A percentile compares a stretch with the other conserved stretches of the same genome.
Conservation (phyloP, 2,797 vertebrate genomes). For the Avahi laniger region DNA sequence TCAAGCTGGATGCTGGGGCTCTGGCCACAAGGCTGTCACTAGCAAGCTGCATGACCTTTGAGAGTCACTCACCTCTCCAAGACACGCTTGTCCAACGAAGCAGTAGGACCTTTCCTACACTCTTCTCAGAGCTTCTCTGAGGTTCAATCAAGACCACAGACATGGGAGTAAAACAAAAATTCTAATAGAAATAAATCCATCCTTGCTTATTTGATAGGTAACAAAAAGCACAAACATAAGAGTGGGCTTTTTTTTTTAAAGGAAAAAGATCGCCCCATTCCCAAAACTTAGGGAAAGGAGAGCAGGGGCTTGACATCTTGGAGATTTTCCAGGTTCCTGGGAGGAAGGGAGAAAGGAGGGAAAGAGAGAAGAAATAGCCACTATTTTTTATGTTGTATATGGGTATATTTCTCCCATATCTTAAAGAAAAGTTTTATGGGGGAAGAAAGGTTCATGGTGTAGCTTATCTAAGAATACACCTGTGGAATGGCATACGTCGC, state of each 20-base stretch:
- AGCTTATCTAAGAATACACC: background rate
- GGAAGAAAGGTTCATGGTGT: background rate
- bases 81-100: background rate
- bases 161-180: background rate
- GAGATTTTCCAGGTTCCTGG: slow-evolving; percentile 5
- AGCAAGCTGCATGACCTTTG: background rate
- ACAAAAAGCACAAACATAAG: background rate
- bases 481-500: background rate
- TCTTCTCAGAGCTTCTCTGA: background rate
- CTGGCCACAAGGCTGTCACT: background rate
- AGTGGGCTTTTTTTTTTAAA: background rate
- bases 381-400: background rate
- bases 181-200: background rate
- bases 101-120: background rate
- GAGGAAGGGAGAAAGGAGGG: background rate
- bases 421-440: background rate
- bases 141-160: background rate
- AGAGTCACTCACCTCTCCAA: background rate
- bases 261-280: background rate
- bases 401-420: background rate
- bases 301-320: background rate
- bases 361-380: background rate
- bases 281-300: background rate
- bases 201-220: background rate
- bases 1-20: background rate